Percentiles rank a stretch among this genome's conserved stretches.
Conservation (phyloP, 2,888 invertebrate genomes). For the Tetheella fluctuosa region DNA sequence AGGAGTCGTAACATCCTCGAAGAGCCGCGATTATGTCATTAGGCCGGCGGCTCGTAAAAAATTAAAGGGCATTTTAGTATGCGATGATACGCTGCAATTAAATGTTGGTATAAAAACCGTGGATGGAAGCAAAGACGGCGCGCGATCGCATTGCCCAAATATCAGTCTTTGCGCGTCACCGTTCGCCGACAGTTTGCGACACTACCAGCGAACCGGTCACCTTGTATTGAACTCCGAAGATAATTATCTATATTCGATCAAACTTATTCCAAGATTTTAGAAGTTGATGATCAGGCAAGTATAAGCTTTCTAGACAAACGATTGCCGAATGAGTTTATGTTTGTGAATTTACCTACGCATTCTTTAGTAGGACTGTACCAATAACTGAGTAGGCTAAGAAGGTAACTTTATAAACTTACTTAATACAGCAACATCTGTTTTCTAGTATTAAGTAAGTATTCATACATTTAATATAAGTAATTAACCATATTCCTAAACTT, state of each 20-base stretch:
- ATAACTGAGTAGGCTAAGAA: no score
- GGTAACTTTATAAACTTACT: no score
- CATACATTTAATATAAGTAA: neutral
- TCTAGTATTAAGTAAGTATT: no score
- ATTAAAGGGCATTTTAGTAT: constrained; percentile 79
- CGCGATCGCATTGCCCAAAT: constrained; percentile 35
- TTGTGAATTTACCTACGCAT: neutral
- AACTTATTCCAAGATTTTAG: neutral
- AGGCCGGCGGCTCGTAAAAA: constrained; percentile 62
- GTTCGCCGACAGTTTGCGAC: constrained; percentile 22
- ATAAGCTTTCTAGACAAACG: neutral
- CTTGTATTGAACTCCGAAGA: neutral
- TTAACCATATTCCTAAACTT: no score
- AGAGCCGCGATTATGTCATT: constrained; percentile 78
- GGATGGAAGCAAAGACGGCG: constrained; percentile 29
- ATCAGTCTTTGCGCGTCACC: constrained; percentile 38
- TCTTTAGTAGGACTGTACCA: no score
- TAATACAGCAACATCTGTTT: no score
- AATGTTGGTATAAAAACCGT: constrained; percentile 49
- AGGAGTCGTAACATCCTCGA: constrained; percentile 50
- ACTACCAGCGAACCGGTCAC: constrained; percentile 31
- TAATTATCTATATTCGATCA: constrained; percentile 6
- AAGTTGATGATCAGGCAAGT: neutral
- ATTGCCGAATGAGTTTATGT: neutral
- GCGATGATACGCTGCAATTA: constrained; percentile 82